Evolutionary conservation across 2,888 invertebrate genomes (phyloP).

Genomic region (Mesorhabditis sp.): DNA sequence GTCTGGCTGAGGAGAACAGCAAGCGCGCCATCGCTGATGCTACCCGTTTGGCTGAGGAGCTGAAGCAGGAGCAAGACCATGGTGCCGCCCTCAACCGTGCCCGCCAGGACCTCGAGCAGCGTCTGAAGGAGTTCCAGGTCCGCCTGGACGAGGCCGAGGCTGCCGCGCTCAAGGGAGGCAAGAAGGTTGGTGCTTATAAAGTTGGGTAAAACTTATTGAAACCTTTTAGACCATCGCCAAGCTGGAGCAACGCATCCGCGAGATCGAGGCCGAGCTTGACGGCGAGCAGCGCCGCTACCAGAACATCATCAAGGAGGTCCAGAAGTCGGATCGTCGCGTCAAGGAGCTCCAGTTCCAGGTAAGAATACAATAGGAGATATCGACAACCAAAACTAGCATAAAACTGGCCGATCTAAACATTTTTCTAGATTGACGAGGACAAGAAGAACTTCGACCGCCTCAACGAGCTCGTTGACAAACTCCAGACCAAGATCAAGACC

Average conservation of each 20-base stretch:
- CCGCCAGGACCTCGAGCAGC: slow-evolving; percentile 91
- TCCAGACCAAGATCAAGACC: slow-evolving; percentile 64
- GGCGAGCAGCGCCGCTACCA: slow-evolving; percentile 93
- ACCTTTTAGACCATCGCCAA: slow-evolving; percentile 84
- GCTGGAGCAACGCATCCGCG: slow-evolving; percentile 80
- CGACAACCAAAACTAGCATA: background rate
- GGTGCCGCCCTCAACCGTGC: slow-evolving; percentile 87
- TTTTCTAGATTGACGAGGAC: slow-evolving; percentile 63
- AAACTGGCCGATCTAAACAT: background rate
- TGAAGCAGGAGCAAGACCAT: slow-evolving; percentile 78
- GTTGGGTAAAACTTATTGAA: background rate
- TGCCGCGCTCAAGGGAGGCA: slow-evolving; percentile 78
- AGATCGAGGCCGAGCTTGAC: slow-evolving; percentile 87
- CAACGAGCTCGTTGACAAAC: slow-evolving; percentile 63
- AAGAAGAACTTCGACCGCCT: slow-evolving; percentile 63
- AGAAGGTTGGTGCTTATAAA: background rate
- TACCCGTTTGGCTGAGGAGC: slow-evolving; percentile 93
- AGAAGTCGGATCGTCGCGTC: slow-evolving; percentile 62
- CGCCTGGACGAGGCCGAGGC: slow-evolving; percentile 85
- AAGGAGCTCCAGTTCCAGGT: slow-evolving; percentile 61
- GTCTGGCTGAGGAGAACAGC: slow-evolving; percentile 96
- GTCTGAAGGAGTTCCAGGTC: slow-evolving; percentile 95
- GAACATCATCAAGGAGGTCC: slow-evolving; percentile 63
- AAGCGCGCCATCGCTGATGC: slow-evolving; percentile 99
- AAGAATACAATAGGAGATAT: background rate